Evolutionary conservation across 2,888 invertebrate genomes (phyloP), one percentile per base, ranked within the genome.

Genomic region (Oligia latruncula): DNA sequence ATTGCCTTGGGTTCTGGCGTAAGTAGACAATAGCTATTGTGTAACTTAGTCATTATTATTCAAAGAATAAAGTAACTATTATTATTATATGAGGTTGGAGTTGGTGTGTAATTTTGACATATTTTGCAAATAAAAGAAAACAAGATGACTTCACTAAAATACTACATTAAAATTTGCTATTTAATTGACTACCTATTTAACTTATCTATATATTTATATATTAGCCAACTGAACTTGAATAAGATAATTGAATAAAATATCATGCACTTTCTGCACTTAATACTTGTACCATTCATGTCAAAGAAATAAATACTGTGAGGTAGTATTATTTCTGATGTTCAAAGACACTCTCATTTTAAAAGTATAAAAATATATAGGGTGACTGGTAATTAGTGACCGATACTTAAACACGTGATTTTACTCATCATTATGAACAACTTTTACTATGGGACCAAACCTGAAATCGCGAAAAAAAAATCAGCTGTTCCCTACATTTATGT

Each of bases 1-100:
- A 97, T 99, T 68, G 99, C 98, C n/a, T 95, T 98, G 76, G 98
- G 98, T 90, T 98, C 98, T 90, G 98, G 97, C 91, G 98, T 98
- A 96, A 97, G 98, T 96, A 81, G 23, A 75, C 23, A 52, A 40
- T 49, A 40, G 35, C 17, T 71, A 49, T 46, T 66, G 49, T 20
- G 4, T 15, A 52, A 6, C 55, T 40, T 46, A 46, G 5, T 76
- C 0, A 43, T 52, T 5, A 67, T 60, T 67, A 17, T 46, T 3
- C 29, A 29, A 29, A 29, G 29, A 29, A 1, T 29, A 29, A 29
- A 29, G 29, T 29, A 29, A 29, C 29, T 29, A 29, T 29, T 29
- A 29, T 60, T 67, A 17, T 46, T 3, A 46, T 1, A 52, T 40
- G 11, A 65, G 3, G 13, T 55, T n/a, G n/a, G n/a, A n/a, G n/a